Base-by-base conservation (phyloP, 2,888 invertebrate genomes). In the Mimas tiliae region DNA sequence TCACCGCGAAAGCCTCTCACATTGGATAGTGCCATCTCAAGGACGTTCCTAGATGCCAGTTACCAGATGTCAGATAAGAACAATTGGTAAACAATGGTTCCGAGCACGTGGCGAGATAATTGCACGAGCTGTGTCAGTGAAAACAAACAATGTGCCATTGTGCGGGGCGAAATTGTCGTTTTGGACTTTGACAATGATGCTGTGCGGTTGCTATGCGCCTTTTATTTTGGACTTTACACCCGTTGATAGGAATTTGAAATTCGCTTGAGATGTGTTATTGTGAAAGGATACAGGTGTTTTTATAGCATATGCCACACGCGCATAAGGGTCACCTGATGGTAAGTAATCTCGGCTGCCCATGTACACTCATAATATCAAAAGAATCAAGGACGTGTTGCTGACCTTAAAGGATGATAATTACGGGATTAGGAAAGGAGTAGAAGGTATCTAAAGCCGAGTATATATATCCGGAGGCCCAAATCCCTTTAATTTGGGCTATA, bases 51-150 rank as follows among this genome's bases (percentile, higher is more conserved):
- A 82, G 84, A 83, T 82, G 69, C 67, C 72, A 81, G 80, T 82
- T 55, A 34, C 67, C 72, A 81, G 81, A 82, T 55, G 55, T 66
- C 72, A 81, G 81, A 82, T 82, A 80, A 79, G 80, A 85, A 85
- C 86, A 85, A 86, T 86, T 83, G 85, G 87, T 75, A 75, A 75
- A 75, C 75, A 86, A 82, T 81, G 80, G 82, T 77, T 50, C 50
- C 50, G 62, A 58, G 75, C 85, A 84, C 86, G 86, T 86, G 86
- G 77, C 70, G 67, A 74, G 84, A 82, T 83, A 82, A 86, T 86
- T 85, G 75, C 74, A 63, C 55, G 75, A 75, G 76, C 72, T 50
- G 72, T 72, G 70, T 74, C 74, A 72, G 72, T 72, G 75, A 76
- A 77, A 76, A 76, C 76, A 78, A 81, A 84, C 84, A 84, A 84